These are phyloP conservation scores for Dendrocincla fuliginosa DNA, from an alignment of 2,797 vertebrate species.

Conservation along the genomic window DNA sequence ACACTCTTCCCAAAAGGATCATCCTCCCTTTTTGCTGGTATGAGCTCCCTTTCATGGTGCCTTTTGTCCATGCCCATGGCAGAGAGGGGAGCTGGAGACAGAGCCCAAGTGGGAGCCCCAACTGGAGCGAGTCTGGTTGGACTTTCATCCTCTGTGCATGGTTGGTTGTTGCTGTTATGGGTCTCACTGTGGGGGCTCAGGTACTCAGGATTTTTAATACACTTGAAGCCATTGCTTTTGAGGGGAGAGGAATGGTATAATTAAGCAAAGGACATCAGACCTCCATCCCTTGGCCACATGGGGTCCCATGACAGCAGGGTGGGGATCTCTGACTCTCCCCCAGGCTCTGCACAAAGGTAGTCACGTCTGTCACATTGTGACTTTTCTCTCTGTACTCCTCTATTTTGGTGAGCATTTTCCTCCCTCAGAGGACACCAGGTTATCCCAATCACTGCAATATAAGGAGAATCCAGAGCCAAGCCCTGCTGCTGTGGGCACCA, in stretches of 20 bases:
- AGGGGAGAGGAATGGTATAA: not conserved
- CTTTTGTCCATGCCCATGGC: rapidly evolving
- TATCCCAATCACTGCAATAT: not conserved
- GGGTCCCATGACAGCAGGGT: not conserved
- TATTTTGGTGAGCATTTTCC: rapidly evolving
- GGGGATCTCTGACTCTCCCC: not conserved
- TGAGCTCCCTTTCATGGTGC: not conserved
- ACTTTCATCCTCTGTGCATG: not conserved
- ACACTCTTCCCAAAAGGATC: not conserved
- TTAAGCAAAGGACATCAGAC: not conserved
- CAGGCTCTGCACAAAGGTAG: not conserved
- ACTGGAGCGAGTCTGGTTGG: not conserved
- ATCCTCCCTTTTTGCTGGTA: not conserved
- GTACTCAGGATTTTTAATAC: not conserved
- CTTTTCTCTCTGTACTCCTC: not conserved
- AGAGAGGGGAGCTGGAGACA: not conserved
- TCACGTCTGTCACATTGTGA: not conserved
- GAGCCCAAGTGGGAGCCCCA: rapidly evolving
- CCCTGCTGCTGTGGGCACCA: not conserved
- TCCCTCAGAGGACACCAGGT: not conserved
- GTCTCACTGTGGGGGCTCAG: not conserved
- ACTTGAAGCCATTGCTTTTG: not conserved
- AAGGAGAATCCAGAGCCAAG: not conserved
- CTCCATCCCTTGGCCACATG: not conserved
- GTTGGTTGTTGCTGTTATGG: rapidly evolving